phyloP scores from a whole-genome alignment of 2,113 vertebrate genomes.

The Myocastor coypus region DNA sequence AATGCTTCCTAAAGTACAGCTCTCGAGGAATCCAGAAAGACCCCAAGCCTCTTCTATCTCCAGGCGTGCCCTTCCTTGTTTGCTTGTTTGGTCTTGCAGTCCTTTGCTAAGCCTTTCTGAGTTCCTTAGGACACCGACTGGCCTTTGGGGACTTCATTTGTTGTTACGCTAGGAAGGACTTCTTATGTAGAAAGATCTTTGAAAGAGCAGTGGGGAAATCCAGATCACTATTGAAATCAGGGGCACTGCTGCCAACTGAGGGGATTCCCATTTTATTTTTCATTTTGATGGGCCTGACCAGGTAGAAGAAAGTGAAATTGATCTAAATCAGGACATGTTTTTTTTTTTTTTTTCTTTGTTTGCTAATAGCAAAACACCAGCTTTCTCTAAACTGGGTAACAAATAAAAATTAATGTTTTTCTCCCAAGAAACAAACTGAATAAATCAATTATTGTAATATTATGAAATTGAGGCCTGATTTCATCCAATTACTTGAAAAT shows the following conservation, averaged over 20 bases:
- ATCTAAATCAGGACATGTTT: not conserved
- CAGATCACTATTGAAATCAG: not conserved
- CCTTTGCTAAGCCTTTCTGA: not conserved
- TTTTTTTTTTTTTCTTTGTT: not conserved
- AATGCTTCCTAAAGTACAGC: not conserved
- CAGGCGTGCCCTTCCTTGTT: not conserved
- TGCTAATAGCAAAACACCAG: not conserved
- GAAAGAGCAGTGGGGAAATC: not conserved
- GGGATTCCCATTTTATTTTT: constrained; percentile 11
- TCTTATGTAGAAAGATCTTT: not conserved
- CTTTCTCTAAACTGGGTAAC: not conserved
- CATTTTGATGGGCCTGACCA: not conserved
- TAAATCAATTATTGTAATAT: not conserved
- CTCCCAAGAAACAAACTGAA: not conserved
- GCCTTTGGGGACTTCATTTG: not conserved
- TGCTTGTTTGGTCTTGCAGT: not conserved
- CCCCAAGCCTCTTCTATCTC: not conserved
- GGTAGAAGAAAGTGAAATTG: not conserved
- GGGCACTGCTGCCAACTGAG: not conserved
- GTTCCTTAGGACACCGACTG: not conserved
- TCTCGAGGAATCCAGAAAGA: not conserved
- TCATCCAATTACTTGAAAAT: not conserved
- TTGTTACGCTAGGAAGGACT: not conserved
- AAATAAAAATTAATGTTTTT: not conserved
- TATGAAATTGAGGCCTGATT: not conserved